Evolutionary conservation across 2,888 invertebrate species (phyloP).

Genomic region (Penaeus monodon): DNA sequence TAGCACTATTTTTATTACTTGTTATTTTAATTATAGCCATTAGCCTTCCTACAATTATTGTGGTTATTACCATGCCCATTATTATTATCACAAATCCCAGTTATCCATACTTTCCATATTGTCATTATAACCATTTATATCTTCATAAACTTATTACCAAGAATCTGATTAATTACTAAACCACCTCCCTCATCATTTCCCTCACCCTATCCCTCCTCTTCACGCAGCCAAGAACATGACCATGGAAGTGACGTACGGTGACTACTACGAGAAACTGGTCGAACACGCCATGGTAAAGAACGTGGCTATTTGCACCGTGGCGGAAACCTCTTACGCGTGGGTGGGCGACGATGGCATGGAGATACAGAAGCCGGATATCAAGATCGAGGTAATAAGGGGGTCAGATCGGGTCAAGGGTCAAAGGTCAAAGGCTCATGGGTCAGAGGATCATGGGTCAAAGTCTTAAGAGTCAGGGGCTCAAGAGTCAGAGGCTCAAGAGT

Average conservation of each 20-base stretch:
- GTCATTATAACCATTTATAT: not conserved
- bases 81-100: slow-evolving; percentile 64
- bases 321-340: slow-evolving; percentile 86
- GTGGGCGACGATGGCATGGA: slow-evolving; percentile 87
- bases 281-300: slow-evolving; percentile 70
- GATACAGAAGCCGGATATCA: slow-evolving; percentile 80
- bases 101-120: slow-evolving; percentile 24
- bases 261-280: slow-evolving; percentile 69
- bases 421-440: too few relatives aligned
- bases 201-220: not conserved
- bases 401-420: not conserved
- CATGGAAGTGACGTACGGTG: slow-evolving; percentile 67
- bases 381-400: slow-evolving; percentile 75
- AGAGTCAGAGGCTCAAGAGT: too few relatives aligned
- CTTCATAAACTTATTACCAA: not conserved
- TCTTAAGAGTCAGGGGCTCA: too few relatives aligned
- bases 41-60: too few relatives aligned
- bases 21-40: too few relatives aligned
- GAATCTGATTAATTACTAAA: not conserved
- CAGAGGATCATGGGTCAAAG: too few relatives aligned
- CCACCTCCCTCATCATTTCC: not conserved
- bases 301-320: slow-evolving; percentile 78
- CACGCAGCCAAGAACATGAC: slow-evolving; percentile 67
- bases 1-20: too few relatives aligned
- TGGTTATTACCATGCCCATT: too few relatives aligned